Base-by-base conservation (phyloP, 2,797 vertebrate species). In the Vireo griseus region DNA sequence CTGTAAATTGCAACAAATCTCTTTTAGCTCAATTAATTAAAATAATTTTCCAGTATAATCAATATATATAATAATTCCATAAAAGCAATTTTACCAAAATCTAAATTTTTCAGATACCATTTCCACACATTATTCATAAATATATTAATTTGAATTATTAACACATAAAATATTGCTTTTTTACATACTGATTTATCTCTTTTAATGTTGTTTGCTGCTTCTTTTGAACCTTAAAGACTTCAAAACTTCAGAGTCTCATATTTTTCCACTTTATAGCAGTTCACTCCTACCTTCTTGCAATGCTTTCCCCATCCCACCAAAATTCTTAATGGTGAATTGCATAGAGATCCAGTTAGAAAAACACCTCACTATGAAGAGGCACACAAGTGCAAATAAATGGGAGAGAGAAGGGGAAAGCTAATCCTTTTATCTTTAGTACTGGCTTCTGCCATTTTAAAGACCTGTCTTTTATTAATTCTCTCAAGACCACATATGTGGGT, bases 401-500 rank as follows among this genome's bases (percentile, higher is more conserved):
- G 10, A 51, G 2, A 11, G 18, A 76, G 10, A 63, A 73, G 8
- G 17, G 1, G 8, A 10, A 88, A 55, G 10, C 9, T 65, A 9
- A 3, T 66, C 73, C 21, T 54, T 61, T 82, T 42, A 20, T 16
- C 20, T 88, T 61, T 58, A 77, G 3, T 44, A 42, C 6, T 33
- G n/a, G 5, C 2, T 66, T 62, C 40, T 42, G 16, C 3, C 4
- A 54, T 84, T 77, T 61, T 20, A 42, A 86, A 91, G 5, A n/a
- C 22, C 11, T 45, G 10, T 35, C 24, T 68, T 75, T 61, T 10
- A 17, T 68, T 63, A 68, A 52, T 51, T 47, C 19, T 82, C 44
- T 47, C 69, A 9, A 63, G 9, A 88, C 9, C 6, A 35, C 7
- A 5, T 18, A 5, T 37, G 5, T 0, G 0, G 7, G 2, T 3